Evolutionary conservation across 2,888 invertebrate species (phyloP), one percentile per base, ranked within the genome.

Genomic region (Agrochola lychnidis): DNA sequence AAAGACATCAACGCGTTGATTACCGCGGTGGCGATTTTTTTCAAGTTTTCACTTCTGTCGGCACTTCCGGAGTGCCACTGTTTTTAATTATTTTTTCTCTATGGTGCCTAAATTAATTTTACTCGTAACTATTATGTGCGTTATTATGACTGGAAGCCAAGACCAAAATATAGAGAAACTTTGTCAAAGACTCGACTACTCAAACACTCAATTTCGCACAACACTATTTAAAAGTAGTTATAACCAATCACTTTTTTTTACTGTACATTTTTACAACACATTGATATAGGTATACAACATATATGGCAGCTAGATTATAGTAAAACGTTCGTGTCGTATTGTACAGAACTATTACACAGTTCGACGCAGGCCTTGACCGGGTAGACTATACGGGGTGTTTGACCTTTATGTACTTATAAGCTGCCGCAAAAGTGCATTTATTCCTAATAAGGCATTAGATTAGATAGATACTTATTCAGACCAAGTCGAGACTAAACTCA

Each of bases 341-440:
- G 70, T 66, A 70, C n/a, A 83, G 36, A 77, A 71, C 63, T 66
- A 80, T 78, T 70, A 82, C 70, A 71, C 57, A 61, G 82, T 76
- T 77, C 62, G 67, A 86, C 56, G 78, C 61, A 71, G 36, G 56
- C 85, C 85, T 86, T 85, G 85, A 86, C 85, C 81, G 67, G 67
- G 14, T 75, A 83, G 25, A 59, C 80, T 45, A 36, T 56, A 51
- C 67, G 40, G 62, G 61, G 70, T 72, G 73, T 56, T 74, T 59
- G 68, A 61, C 78, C 68, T 84, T 73, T 76, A 66, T 19, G 5
- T 70, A 76, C 70, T 68, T 78, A 53, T 40, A 59, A 59, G 57
- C 57, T 57, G 66, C 56, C 48, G 61, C 70, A 64, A 45, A 66
- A 68, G 62, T 72, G 62, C 51, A 81, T 70, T 57, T 73, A 71